These are phyloP conservation scores for Palythoa caribaeorum DNA, from an alignment of 92 coral and sea anemone species.

Conservation along the genomic window DNA sequence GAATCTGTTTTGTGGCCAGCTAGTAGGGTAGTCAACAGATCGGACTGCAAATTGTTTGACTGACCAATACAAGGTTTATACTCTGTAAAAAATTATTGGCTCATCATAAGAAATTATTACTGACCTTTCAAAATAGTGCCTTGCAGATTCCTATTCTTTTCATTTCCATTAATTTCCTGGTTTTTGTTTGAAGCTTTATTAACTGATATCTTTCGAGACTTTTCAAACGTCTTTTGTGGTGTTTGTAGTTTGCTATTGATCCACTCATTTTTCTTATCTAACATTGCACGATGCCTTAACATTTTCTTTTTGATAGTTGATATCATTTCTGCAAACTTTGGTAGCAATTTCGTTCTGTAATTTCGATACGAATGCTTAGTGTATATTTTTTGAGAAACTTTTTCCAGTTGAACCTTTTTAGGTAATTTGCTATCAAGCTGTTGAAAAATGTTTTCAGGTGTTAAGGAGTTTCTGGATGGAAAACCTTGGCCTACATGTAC, in stretches of 20 bases:
- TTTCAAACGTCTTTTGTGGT: neutral
- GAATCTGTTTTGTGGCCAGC: too few species aligned
- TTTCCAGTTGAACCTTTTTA: neutral
- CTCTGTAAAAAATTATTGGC: too few species aligned
- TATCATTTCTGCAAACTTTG: neutral
- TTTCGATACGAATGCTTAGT: neutral
- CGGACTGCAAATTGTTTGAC: too few species aligned
- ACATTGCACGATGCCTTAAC: neutral
- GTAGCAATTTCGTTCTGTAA: neutral
- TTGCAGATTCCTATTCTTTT: neutral
- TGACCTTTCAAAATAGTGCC: slow-evolving; percentile 4
- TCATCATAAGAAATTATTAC: neutral
- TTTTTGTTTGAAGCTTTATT: neutral
- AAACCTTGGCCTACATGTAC: neutral
- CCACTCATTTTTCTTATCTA: neutral
- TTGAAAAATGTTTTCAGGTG: neutral
- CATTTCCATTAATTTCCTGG: neutral
- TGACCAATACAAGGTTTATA: too few species aligned
- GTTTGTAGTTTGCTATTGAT: neutral
- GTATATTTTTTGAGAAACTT: neutral
- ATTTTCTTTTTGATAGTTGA: neutral
- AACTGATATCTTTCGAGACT: neutral
- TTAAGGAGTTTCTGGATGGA: neutral
- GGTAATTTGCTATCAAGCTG: neutral
- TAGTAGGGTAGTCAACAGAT: too few species aligned